Percentiles rank a stretch among this genome's conserved stretches.
Conservation (phyloP, 2,888 invertebrate species). For the Callimorpha dominula region DNA sequence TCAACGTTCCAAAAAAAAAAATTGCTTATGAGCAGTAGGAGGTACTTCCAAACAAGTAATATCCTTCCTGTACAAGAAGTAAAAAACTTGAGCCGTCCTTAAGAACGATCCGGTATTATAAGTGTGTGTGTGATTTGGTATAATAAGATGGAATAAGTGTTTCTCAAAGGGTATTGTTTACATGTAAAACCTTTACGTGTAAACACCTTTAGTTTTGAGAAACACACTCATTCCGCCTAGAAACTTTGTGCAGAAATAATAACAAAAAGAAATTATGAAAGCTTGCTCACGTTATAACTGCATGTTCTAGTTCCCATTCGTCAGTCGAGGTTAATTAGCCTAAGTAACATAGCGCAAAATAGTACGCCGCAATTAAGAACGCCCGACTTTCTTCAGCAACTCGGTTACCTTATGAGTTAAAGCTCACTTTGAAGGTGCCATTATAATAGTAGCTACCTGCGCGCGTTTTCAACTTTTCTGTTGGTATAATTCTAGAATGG, state of each 20-base stretch:
- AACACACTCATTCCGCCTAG: neutral
- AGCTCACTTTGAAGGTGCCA: constrained; percentile 56
- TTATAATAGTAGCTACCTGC: constrained; percentile 46
- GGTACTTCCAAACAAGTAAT: too few relatives aligned
- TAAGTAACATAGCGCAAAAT: constrained; percentile 66
- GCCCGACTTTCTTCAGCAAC: constrained; percentile 58
- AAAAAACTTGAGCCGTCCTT: too few relatives aligned
- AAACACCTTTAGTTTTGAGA: neutral
- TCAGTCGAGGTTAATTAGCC: constrained; percentile 64
- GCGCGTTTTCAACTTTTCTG: constrained; percentile 23
- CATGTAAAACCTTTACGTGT: too few relatives aligned
- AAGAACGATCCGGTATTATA: too few relatives aligned
- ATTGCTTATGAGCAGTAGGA: too few relatives aligned
- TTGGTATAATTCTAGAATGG: constrained; percentile 2
- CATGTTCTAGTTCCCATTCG: constrained; percentile 60
- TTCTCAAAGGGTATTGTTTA: too few relatives aligned
- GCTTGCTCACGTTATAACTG: constrained; percentile 41
- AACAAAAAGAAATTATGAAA: constrained; percentile 43
- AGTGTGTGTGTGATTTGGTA: too few relatives aligned
- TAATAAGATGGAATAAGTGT: too few relatives aligned
- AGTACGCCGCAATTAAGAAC: constrained; percentile 65
- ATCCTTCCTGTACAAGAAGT: too few relatives aligned
- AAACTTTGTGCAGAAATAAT: constrained; percentile 11
- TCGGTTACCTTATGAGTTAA: constrained; percentile 55
- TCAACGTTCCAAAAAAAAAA: too few relatives aligned